phyloP scores from a whole-genome alignment of 2,888 invertebrate genomes.

The Gymnoscelis rufifasciata region DNA sequence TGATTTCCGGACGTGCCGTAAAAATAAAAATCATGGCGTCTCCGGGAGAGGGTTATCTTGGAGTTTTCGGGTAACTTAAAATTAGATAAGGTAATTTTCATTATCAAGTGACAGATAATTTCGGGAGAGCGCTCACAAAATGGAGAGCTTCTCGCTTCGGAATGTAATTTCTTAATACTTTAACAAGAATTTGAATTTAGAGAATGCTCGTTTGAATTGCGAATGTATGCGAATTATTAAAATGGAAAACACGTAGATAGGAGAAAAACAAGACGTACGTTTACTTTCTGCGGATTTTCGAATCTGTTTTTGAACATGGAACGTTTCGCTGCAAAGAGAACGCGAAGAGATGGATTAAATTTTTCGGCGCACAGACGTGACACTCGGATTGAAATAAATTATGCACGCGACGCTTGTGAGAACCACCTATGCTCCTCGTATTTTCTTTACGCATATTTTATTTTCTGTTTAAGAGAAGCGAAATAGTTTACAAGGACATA shows the following conservation, averaged over 20 bases:
- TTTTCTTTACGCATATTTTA: slow-evolving; percentile 20
- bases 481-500: slow-evolving; percentile 47
- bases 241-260: background rate
- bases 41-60: slow-evolving; percentile 47
- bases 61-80: slow-evolving; percentile 17
- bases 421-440: slow-evolving; percentile 27
- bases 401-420: slow-evolving; percentile 39
- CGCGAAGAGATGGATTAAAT: slow-evolving; percentile 67
- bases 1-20: slow-evolving; percentile 71
- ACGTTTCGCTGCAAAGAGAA: slow-evolving; percentile 33
- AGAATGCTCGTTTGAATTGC: background rate
- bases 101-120: slow-evolving; percentile 10
- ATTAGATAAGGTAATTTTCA: slow-evolving; percentile 16
- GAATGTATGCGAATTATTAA: background rate
- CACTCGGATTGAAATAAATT: slow-evolving; percentile 59
- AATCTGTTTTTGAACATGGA: slow-evolving; percentile 33
- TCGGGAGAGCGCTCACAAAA: slow-evolving; percentile 3
- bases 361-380: slow-evolving; percentile 64
- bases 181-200: slow-evolving; percentile 1
- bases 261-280: background rate
- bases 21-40: slow-evolving; percentile 70
- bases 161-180: slow-evolving; percentile 4
- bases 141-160: slow-evolving; percentile 2
- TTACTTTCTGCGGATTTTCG: slow-evolving; percentile 2
- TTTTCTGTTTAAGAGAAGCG: slow-evolving; percentile 1